Evolutionary conservation across 2,113 vertebrate species (phyloP).

Genomic region (Anas platyrhynchos): DNA sequence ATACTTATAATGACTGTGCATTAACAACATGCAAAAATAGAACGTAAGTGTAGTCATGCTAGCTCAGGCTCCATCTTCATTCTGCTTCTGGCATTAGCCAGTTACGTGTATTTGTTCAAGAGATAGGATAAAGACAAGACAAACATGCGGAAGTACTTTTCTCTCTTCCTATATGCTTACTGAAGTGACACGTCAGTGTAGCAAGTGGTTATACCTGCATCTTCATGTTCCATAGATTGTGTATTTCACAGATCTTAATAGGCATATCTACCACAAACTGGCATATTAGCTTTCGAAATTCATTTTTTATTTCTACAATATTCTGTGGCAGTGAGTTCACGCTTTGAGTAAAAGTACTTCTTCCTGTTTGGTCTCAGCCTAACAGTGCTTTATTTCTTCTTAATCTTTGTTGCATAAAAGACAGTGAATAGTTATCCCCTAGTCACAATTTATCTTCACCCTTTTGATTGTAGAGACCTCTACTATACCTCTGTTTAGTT

Average conservation of each 20-base stretch:
- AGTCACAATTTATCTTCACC: neutral
- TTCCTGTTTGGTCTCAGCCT: neutral
- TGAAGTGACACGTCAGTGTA: neutral
- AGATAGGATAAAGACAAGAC: neutral
- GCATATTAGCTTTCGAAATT: neutral
- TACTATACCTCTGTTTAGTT: neutral
- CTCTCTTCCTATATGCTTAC: neutral
- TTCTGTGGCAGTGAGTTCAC: neutral
- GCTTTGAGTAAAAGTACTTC: neutral
- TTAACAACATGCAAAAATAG: neutral
- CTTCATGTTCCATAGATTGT: neutral
- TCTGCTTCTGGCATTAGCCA: neutral
- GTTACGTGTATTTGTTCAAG: neutral
- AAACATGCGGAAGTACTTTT: neutral
- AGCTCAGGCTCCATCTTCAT: neutral
- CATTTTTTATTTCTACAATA: neutral
- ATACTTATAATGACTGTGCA: neutral
- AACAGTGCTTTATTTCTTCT: neutral
- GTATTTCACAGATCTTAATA: slow-evolving; percentile 12
- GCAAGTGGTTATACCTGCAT: neutral
- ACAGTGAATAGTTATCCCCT: neutral
- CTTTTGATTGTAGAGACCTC: neutral
- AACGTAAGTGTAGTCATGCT: neutral
- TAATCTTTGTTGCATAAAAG: neutral
- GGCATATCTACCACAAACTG: neutral